Evolutionary conservation across 53 echinoderm and acorn worm genomes (phyloP), one percentile per base, ranked within the genome.

Genomic region (Holothuria scabra): DNA sequence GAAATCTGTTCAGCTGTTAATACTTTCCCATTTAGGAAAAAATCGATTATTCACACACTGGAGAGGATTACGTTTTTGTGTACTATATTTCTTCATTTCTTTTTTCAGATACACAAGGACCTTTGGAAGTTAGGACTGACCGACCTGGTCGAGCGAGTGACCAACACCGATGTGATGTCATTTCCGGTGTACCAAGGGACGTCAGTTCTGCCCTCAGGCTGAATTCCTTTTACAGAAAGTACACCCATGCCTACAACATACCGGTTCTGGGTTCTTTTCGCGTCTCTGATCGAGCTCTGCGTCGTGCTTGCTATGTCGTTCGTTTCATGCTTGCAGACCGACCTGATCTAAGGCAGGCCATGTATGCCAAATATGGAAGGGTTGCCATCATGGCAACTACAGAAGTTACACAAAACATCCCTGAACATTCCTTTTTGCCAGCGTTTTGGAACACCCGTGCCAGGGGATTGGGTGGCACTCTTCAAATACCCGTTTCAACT

Each of bases 371-470:
- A 31, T 92, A 83, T 83, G 91, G 87, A 16, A 91, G 96, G 18
- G 86, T 92, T 20, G 93, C 85, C 8, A 79, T 96, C 46, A 84
- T 96, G 24, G 93, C 87, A 3, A 78, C 79, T 30, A 67, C 34
- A n/a, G 96, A 96, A 70, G 38, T 67, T 28, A 96, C 96, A 52
- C 90, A 85, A 5, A 79, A 96, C n/a, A 79, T 96, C 12, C 96
- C 96, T 3, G 96, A 96, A 72, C 93, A 96, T 38, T 81, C 76
- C 14, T 88, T 85, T 64, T 85, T 96, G 12, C 78, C 85, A 14
- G 90, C 87, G 13, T 62, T 44, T 28, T 90, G 49, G 56, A 89
- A 93, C 70, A 89, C 90, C 13, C 90, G 93, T 7, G 91, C 93
- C 0, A 67, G 96, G 14, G 93, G 92, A 16, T 58, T 96, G n/a